Evolutionary conservation across 2,113 vertebrate species (phyloP), one percentile per base, ranked within the genome.

Genomic region (Fulmarus glacialis): DNA sequence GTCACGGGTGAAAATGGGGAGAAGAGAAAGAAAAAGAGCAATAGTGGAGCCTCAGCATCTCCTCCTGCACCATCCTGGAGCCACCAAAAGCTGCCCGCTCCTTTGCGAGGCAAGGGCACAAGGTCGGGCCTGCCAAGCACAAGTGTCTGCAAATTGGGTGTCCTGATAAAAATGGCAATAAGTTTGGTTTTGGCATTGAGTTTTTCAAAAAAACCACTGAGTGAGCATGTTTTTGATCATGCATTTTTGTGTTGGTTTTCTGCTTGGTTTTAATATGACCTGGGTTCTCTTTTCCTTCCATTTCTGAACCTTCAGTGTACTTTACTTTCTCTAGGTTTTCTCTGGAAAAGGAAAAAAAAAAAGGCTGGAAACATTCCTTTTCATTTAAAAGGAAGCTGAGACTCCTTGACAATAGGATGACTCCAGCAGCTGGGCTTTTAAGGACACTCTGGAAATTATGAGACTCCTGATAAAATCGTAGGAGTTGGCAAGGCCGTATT

Each of bases 391-490:
- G 83, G 72, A 89, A 95, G 40, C 73, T 84, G 43, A 92, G 47
- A 45, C 36, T 91, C 68, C 38, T 52, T 79, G 85, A 92, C 94
- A 96, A 95, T 75, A 53, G 66, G 84, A 95, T 81, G 81, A 85
- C 38, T 96, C 81, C 84, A 90, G 81, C 84, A 96, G 62, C 78
- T 95, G 91, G 82, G 82, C 87, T 97, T 96, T 93, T 94, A 90
- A 96, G 92, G 94, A 95, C 92, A 90, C 71, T 92, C 72, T 92
- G 91, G 92, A 95, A 96, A 86, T 83, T 73, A 92, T 4, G 1
- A 96, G 90, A 42, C 63, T 96, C 75, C 90, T 81, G 92, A 96
- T 97, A 95, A 95, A 95, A 96, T 96, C 74, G 0, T 24, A 50
- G 74, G 70, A 82, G 75, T 89, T 97, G 91, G 29, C 11, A 17